A percentile compares a stretch with the other conserved stretches of the same genome.
Conservation (phyloP, 2,113 vertebrate genomes). For the Amphiprion percula region DNA sequence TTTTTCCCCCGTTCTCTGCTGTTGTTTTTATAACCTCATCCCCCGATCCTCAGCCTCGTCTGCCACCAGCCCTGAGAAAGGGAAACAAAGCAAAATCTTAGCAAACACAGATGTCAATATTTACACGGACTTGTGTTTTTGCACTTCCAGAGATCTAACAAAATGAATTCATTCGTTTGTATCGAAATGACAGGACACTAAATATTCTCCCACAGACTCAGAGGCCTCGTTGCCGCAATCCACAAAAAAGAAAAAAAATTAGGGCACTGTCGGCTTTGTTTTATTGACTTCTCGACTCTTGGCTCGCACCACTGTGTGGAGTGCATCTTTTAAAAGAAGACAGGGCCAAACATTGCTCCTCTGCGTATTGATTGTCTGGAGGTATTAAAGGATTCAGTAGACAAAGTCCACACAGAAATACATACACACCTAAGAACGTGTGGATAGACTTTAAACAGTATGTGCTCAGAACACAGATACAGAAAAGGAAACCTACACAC, state of each 20-base stretch:
- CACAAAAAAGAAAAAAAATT: slow-evolving; percentile 46
- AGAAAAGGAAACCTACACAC: not conserved
- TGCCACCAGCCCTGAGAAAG: slow-evolving; percentile 72
- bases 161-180: slow-evolving; percentile 48
- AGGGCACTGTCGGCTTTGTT: slow-evolving; percentile 57
- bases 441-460: slow-evolving; percentile 8
- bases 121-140: slow-evolving; percentile 17
- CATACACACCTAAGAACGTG: slow-evolving; percentile 31
- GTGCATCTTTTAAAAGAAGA: slow-evolving; percentile 75
- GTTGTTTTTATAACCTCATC: slow-evolving; percentile 81
- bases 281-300: slow-evolving; percentile 74
- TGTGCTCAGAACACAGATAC: not conserved
- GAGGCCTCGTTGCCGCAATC: slow-evolving; percentile 31
- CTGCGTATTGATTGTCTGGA: slow-evolving; percentile 65
- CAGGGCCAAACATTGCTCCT: slow-evolving; percentile 63
- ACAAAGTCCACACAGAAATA: slow-evolving; percentile 51
- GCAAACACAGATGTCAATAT: slow-evolving; percentile 49
- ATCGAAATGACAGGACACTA: slow-evolving; percentile 40
- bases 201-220: slow-evolving; percentile 51
- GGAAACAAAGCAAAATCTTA: slow-evolving; percentile 50
- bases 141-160: slow-evolving; percentile 44
- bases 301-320: slow-evolving; percentile 51
- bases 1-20: slow-evolving; percentile 39
- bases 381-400: slow-evolving; percentile 72
- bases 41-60: slow-evolving; percentile 57